Conservation (phyloP, 2,113 vertebrate genomes). For the Hylia prasina region DNA sequence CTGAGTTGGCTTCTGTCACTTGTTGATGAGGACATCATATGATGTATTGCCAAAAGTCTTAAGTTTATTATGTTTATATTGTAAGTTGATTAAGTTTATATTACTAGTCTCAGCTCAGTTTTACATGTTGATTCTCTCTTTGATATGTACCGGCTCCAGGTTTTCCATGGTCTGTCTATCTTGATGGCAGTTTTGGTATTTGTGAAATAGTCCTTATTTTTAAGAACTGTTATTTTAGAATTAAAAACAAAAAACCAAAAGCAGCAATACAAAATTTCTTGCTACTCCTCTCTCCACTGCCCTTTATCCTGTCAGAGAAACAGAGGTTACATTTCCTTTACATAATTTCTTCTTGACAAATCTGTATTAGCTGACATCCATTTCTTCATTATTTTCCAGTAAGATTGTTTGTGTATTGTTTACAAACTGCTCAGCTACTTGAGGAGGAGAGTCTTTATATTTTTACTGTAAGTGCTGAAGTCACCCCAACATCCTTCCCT, state of each 20-base stretch:
- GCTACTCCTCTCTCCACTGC: neutral
- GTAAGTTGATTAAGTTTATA: too few relatives aligned
- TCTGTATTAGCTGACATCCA: neutral
- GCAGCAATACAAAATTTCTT: too few relatives aligned
- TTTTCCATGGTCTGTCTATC: too few relatives aligned
- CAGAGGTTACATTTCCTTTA: neutral
- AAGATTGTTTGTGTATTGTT: neutral
- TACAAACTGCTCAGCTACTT: neutral
- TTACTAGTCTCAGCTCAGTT: too few relatives aligned
- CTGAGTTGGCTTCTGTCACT: neutral
- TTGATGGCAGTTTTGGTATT: too few relatives aligned
- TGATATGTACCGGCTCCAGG: too few relatives aligned
- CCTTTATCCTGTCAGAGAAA: neutral
- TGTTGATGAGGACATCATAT: neutral
- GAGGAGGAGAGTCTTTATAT: neutral
- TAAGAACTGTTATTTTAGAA: too few relatives aligned
- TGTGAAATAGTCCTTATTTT: too few relatives aligned
- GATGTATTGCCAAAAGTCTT: neutral
- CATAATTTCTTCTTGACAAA: neutral
- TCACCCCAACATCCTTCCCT: neutral
- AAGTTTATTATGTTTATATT: too few relatives aligned
- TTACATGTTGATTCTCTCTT: too few relatives aligned
- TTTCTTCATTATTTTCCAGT: neutral
- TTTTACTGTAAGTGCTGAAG: neutral
- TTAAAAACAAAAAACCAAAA: too few relatives aligned